Evolutionary conservation across 2,888 invertebrate species (phyloP).

Genomic region (Rhimphoctona megacephalus): DNA sequence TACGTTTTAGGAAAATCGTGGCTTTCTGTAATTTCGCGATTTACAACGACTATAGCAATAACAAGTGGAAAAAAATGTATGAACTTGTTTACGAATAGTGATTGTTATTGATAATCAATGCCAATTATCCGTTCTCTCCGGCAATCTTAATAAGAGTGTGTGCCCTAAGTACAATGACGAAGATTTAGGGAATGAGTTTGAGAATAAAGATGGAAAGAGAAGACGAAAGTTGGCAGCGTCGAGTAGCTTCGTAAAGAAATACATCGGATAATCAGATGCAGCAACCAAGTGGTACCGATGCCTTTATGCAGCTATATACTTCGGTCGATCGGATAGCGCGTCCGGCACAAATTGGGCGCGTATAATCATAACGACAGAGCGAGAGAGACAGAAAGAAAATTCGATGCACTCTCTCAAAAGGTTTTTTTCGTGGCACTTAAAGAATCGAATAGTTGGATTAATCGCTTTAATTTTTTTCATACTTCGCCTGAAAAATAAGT

Average conservation of each 20-base stretch:
- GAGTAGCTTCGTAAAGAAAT: conserved; percentile 18
- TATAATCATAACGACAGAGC: conserved; percentile 70
- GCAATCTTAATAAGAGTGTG: neutral
- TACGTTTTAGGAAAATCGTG: too few species aligned
- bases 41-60: too few species aligned
- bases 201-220: neutral
- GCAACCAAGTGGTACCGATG: conserved; percentile 26
- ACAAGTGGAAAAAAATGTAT: too few species aligned
- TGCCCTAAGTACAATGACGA: neutral
- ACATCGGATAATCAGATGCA: conserved; percentile 57
- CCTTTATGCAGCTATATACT: conserved; percentile 38
- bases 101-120: conserved; percentile 4
- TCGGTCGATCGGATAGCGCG: conserved; percentile 56
- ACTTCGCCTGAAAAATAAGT: neutral
- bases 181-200: neutral
- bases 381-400: conserved; percentile 21
- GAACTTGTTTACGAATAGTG: neutral
- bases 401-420: conserved; percentile 51
- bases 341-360: conserved; percentile 72
- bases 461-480: neutral
- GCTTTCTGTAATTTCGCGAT: too few species aligned
- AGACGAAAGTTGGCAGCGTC: neutral
- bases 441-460: neutral
- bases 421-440: neutral
- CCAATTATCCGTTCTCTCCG: conserved; percentile 43